Evolutionary conservation across 2,113 vertebrate species (phyloP).

Genomic region (Oryzias curvinotus): DNA sequence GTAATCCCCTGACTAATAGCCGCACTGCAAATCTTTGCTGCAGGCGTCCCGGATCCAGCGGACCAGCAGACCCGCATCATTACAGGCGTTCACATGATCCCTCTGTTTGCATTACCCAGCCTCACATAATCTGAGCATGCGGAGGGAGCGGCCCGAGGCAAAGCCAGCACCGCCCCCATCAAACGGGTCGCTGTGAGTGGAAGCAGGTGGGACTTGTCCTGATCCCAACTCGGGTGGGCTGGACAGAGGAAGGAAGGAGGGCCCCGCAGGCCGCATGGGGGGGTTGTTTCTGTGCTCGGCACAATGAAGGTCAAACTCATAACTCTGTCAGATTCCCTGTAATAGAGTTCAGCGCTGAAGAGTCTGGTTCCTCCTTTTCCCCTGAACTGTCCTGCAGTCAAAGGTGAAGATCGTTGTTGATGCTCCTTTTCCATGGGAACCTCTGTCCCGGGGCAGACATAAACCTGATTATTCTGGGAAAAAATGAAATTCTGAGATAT

Average conservation of each 20-base stretch:
- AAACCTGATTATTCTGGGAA: no score
- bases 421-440: no score
- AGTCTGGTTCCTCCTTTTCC: no score
- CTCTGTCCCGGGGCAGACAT: no score
- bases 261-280: not conserved
- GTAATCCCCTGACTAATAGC: constrained; percentile 67
- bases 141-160: constrained; percentile 53
- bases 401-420: no score
- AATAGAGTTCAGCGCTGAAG: no score
- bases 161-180: constrained; percentile 54
- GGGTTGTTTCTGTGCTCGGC: not conserved
- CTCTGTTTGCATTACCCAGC: constrained; percentile 69
- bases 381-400: no score
- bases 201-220: constrained; percentile 71
- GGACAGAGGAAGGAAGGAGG: constrained; percentile 34
- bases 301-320: no score
- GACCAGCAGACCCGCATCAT: constrained; percentile 56
- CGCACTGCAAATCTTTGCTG: constrained; percentile 43
- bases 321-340: no score
- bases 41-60: constrained; percentile 45
- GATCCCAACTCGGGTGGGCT: constrained; percentile 50
- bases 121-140: constrained; percentile 72
- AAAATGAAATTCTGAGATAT: no score
- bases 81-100: constrained; percentile 66
- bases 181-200: constrained; percentile 68